Evolutionary conservation across 2,888 invertebrate genomes (phyloP).

Genomic region (Helleia helle): DNA sequence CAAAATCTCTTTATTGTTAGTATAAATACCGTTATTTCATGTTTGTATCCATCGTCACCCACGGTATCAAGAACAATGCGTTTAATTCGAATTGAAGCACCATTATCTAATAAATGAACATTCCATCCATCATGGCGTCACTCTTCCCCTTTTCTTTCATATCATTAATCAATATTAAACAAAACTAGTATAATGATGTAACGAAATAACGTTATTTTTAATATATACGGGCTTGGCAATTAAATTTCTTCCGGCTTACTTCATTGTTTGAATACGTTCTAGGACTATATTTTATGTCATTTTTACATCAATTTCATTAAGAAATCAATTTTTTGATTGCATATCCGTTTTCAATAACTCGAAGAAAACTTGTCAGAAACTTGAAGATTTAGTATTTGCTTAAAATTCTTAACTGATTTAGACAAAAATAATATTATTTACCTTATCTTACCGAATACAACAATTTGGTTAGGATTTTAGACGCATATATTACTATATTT

Average conservation of each 20-base stretch:
- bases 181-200: constrained; percentile 50
- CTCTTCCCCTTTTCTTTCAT: constrained; percentile 54
- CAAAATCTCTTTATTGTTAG: too few relatives aligned
- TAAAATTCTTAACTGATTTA: too few relatives aligned
- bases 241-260: constrained; percentile 3
- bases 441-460: too few relatives aligned
- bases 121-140: constrained; percentile 54
- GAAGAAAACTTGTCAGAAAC: too few relatives aligned
- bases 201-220: constrained; percentile 1
- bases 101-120: constrained; percentile 67
- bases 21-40: constrained; percentile 1
- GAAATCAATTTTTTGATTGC: too few relatives aligned
- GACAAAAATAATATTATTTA: too few relatives aligned
- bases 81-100: constrained; percentile 65
- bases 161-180: constrained; percentile 71
- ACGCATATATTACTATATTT: too few relatives aligned
- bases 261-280: neutral
- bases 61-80: constrained; percentile 60
- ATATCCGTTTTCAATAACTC: too few relatives aligned
- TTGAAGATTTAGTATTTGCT: too few relatives aligned
- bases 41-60: neutral
- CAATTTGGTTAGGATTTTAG: too few relatives aligned
- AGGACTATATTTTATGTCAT: neutral
- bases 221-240: constrained; percentile 2
- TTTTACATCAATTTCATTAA: too few relatives aligned